Conservation (phyloP, 2,113 vertebrate species). For the Crotalus horridus region DNA sequence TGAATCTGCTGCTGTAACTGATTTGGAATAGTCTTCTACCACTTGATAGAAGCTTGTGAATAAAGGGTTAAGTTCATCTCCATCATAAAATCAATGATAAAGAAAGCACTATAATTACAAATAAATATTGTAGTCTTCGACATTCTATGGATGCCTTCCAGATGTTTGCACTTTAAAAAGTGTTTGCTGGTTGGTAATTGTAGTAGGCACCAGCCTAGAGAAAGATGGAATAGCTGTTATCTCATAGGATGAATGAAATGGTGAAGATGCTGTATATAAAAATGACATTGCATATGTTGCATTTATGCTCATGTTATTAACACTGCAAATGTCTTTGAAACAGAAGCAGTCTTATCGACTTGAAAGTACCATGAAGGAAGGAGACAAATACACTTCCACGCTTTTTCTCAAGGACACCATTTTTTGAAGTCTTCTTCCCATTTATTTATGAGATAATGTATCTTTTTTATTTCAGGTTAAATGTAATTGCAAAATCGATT, state of each 20-base stretch:
- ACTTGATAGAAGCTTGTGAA: neutral
- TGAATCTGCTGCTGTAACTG: neutral
- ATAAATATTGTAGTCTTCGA: neutral
- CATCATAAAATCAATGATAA: neutral
- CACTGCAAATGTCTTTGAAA: neutral
- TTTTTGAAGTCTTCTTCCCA: neutral
- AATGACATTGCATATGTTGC: neutral
- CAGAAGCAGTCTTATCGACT: neutral
- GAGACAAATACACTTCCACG: neutral
- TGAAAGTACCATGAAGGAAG: neutral
- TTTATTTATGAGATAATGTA: neutral
- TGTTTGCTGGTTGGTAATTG: neutral
- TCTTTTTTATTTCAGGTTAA: neutral
- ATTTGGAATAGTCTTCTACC: neutral
- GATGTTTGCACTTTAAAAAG: neutral
- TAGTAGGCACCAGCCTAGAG: neutral
- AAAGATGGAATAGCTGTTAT: neutral
- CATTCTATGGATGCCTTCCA: neutral
- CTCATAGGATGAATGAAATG: neutral
- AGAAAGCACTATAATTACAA: neutral
- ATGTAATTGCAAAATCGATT: neutral
- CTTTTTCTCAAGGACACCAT: neutral
- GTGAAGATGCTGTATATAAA: neutral
- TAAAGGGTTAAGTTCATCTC: neutral
- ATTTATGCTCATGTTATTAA: neutral